Base-by-base conservation (phyloP, 2,888 invertebrate species). In the Philereme vetulata region DNA sequence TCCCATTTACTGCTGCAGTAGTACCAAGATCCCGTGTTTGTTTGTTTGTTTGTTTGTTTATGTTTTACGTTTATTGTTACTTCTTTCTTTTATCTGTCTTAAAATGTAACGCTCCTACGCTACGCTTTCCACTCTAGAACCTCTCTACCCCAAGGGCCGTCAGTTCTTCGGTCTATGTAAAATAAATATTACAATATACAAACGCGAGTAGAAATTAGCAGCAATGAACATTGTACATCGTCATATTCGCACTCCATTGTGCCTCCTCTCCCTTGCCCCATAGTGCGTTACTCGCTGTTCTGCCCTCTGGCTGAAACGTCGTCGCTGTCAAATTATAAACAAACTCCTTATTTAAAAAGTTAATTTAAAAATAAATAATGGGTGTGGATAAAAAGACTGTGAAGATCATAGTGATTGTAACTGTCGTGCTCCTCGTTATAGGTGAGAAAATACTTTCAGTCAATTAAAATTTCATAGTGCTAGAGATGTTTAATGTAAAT, bases 341-440 rank as follows among this genome's bases (percentile, higher is more conserved):
- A 21, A 21, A 21, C 21, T 21, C 21, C 21, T 21, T 1, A 21
- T 44, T 34, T 43, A 51, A 36, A 44, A 50, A 40, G 32, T 35
- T 9, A 36, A 9, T 34, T 51, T 56, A 51, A 49, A 56, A 56
- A 59, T 56, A 58, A 58, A 71, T 49, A 56, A 91, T 90, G 90
- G 90, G 86, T 4, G 71, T 89, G 51, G 90, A 92, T 60, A 90
- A 89, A 55, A 73, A 84, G 3, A 90, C 90, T 3, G 72, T 90
- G 60, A 90, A 90, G 69, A 90, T 90, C 43, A 84, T 90, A 40
- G 74, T 81, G 53, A 82, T 86, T 10, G 84, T 88, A 3, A 61
- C 78, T 11, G 81, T 85, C n/a, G 73, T 78, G 0, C 64, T 91
- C 3, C 72, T 90, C 5, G 71, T 88, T 10, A 71, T 92, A 4